Evolutionary conservation across 2,888 invertebrate species (phyloP).

Genomic region (Incurvaria masculella): DNA sequence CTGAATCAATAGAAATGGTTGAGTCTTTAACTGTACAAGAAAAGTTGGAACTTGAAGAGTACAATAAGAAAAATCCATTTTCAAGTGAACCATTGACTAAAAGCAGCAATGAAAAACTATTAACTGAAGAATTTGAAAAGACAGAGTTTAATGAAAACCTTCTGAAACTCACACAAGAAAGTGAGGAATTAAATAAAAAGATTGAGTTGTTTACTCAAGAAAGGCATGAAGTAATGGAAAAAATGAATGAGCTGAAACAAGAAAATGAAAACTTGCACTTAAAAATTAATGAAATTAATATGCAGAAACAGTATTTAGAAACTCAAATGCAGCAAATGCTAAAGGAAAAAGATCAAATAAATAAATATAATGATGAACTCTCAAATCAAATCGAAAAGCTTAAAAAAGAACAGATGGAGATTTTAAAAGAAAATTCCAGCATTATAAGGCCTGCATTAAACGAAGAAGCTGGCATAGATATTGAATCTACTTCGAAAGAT

Average conservation of each 20-base stretch:
- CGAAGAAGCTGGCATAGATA: constrained; percentile 33
- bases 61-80: constrained; percentile 49
- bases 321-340: constrained; percentile 39
- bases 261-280: constrained; percentile 58
- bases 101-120: constrained; percentile 21
- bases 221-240: constrained; percentile 66
- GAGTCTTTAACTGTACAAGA: constrained; percentile 69
- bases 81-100: constrained; percentile 16
- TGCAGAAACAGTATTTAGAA: constrained; percentile 48
- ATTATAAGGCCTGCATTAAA: constrained; percentile 27
- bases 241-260: constrained; percentile 58
- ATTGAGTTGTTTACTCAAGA: constrained; percentile 68
- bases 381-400: constrained; percentile 42
- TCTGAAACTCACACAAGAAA: constrained; percentile 59
- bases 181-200: constrained; percentile 62
- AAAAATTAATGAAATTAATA: constrained; percentile 48
- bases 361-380: constrained; percentile 33
- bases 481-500: constrained; percentile 14
- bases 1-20: constrained; percentile 73
- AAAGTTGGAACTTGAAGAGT: constrained; percentile 66
- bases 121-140: constrained; percentile 20
- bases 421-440: constrained; percentile 42
- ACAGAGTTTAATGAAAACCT: constrained; percentile 51
- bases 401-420: constrained; percentile 40
- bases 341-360: constrained; percentile 40